These are phyloP conservation scores for Holotrichia oblita DNA, from an alignment of 1,140 invertebrate species.

Conservation along the genomic window DNA sequence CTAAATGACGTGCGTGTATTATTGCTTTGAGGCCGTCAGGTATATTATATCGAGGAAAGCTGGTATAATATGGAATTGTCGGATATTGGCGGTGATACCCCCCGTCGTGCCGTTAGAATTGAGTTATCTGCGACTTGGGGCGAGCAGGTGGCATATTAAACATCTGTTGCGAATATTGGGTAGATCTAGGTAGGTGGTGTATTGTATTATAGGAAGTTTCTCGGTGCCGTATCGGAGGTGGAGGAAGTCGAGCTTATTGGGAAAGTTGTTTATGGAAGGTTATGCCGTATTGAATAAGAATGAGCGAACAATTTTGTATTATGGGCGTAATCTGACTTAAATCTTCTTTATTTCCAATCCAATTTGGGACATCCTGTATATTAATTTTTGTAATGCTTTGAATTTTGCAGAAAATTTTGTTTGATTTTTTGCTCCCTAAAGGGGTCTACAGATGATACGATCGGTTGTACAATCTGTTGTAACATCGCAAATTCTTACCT, in stretches of 20 bases:
- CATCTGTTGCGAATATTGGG: neutral
- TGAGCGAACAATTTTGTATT: too few species aligned
- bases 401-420: too few species aligned
- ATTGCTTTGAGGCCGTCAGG: neutral
- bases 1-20: neutral
- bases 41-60: neutral
- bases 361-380: too few species aligned
- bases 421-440: too few species aligned
- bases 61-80: neutral
- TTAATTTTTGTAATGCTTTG: too few species aligned
- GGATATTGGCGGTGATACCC: neutral
- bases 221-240: too few species aligned
- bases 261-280: neutral
- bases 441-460: too few species aligned
- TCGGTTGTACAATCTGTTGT: too few species aligned
- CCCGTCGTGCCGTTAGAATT: slow-evolving; percentile 4
- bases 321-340: too few species aligned
- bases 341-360: too few species aligned
- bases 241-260: neutral
- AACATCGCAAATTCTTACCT: too few species aligned
- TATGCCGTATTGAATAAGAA: neutral
- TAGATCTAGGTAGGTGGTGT: too few species aligned
- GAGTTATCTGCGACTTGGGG: slow-evolving; percentile 10
- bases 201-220: neutral
- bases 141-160: slow-evolving; percentile 16